Conservation (phyloP, 2,797 vertebrate genomes). For the Rallus crepitans region DNA sequence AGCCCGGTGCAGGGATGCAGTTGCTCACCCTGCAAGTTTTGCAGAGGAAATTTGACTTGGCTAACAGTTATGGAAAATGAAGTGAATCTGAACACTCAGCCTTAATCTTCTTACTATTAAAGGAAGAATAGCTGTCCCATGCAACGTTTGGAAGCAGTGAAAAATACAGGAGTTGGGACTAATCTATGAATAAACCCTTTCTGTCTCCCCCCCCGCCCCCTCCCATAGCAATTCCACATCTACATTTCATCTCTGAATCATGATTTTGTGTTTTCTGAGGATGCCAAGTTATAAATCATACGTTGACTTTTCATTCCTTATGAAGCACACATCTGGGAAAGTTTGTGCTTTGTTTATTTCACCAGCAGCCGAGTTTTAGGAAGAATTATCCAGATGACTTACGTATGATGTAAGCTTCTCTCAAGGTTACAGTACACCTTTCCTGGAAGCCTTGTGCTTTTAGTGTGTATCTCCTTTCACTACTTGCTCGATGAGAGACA, state of each 20-base stretch:
- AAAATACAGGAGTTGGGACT: not conserved
- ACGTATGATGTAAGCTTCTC: not conserved
- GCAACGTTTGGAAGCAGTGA: not conserved
- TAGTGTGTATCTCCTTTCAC: not conserved
- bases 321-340: constrained; percentile 35
- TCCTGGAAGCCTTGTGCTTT: not conserved
- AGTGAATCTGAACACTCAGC: not conserved
- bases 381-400: not conserved
- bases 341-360: constrained; percentile 44
- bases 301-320: not conserved
- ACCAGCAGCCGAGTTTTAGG: constrained; percentile 3
- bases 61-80: not conserved
- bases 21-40: not conserved
- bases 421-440: not conserved
- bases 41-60: not conserved
- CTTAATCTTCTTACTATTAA: not conserved
- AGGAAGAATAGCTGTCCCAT: not conserved
- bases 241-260: constrained; percentile 17
- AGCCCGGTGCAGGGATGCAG: not conserved
- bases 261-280: constrained; percentile 4
- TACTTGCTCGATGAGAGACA: not conserved
- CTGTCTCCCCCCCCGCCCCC: not conserved
- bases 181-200: not conserved
- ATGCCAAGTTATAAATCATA: constrained; percentile 28
- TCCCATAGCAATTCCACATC: not conserved